Percentiles rank a stretch among this genome's conserved stretches.
Evolutionary conservation across 2,888 invertebrate species (phyloP).

Genomic region (Archaeoteleia sp.): DNA sequence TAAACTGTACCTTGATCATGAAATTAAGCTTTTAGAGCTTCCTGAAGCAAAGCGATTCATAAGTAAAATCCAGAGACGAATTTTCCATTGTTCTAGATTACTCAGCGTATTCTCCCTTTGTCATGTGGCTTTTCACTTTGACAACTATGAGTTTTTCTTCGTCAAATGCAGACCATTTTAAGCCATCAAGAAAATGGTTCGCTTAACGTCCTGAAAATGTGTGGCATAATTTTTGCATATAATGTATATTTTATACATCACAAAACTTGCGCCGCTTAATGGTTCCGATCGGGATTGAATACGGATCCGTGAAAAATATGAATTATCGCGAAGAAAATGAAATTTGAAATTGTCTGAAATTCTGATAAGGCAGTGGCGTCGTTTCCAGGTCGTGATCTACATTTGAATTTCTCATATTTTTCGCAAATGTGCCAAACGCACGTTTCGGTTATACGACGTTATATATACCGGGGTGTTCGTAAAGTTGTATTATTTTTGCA

Average conservation of each 20-base stretch:
- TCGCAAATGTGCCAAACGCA: no score
- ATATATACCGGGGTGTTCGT: no score
- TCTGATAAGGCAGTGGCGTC: no score
- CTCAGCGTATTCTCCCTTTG: conserved; percentile 39
- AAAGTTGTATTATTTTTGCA: no score
- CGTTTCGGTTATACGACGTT: no score
- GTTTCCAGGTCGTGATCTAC: no score
- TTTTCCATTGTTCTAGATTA: conserved; percentile 45
- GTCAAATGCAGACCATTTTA: conserved; percentile 25
- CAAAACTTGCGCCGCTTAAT: conserved; percentile 1
- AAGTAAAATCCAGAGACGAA: conserved; percentile 44
- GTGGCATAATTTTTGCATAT: conserved; percentile 6
- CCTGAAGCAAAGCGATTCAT: conserved; percentile 37
- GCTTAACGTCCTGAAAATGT: conserved; percentile 22
- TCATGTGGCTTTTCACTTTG: conserved; percentile 36
- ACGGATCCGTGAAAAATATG: no score
- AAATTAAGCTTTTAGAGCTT: conserved; percentile 45
- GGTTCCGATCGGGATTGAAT: neutral
- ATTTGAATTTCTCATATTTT: no score
- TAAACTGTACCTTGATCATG: conserved; percentile 45
- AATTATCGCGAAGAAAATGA: no score
- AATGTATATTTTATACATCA: neutral
- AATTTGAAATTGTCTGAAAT: no score
- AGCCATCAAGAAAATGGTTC: conserved; percentile 25
- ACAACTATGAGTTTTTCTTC: conserved; percentile 28